Evolutionary conservation across 2,113 vertebrate genomes (phyloP).

Genomic region (Paramormyrops kingsleyae): DNA sequence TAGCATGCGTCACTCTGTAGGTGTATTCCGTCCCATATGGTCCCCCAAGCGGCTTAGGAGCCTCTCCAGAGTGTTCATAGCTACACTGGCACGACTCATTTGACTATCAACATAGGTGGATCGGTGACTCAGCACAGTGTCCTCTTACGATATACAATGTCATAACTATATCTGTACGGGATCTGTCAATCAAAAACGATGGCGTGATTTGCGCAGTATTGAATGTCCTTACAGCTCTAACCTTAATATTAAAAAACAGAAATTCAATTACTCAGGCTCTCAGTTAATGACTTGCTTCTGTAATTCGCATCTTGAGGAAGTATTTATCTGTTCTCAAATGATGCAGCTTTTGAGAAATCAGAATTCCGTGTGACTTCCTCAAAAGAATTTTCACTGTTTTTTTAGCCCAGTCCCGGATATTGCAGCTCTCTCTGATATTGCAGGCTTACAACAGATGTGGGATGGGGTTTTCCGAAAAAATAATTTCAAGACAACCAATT

Average conservation of each 20-base stretch:
- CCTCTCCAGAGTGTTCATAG: neutral
- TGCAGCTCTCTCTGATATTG: neutral
- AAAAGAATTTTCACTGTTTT: neutral
- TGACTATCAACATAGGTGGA: neutral
- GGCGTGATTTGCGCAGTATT: neutral
- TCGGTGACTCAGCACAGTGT: neutral
- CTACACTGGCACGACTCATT: neutral
- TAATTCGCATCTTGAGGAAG: neutral
- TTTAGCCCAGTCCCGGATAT: neutral
- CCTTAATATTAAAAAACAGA: neutral
- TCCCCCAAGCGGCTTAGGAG: neutral
- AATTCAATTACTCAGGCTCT: neutral
- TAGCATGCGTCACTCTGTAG: neutral
- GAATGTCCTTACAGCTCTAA: neutral
- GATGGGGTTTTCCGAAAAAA: neutral
- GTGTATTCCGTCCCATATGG: conserved; percentile 2
- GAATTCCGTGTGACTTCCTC: neutral
- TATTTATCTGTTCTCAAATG: neutral
- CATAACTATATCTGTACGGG: neutral
- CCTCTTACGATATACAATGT: neutral
- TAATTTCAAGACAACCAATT: neutral
- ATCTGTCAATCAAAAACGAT: neutral
- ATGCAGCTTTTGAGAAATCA: neutral
- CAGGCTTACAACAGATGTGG: neutral
- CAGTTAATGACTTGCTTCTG: neutral